Evolutionary conservation across 2,113 vertebrate species (phyloP).

Genomic region (Montifringilla adamsi): DNA sequence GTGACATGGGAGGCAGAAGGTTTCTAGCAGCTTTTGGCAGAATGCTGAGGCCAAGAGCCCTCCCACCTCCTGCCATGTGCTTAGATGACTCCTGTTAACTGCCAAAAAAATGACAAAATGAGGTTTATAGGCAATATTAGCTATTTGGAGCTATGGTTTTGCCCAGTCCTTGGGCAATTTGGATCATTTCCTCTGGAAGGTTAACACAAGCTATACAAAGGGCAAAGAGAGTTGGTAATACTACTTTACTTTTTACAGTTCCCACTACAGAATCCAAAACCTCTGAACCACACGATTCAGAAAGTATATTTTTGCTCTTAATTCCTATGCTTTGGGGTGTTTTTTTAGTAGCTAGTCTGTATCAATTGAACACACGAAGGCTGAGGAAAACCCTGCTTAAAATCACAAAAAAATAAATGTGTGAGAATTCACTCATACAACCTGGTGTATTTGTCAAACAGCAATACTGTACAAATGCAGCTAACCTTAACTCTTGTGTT

Average conservation of each 20-base stretch:
- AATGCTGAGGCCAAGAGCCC: neutral
- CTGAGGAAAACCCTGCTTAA: neutral
- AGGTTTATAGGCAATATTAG: neutral
- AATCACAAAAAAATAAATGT: neutral
- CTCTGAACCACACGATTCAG: neutral
- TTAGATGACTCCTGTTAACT: neutral
- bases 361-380: neutral
- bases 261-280: neutral
- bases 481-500: neutral
- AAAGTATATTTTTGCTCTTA: neutral
- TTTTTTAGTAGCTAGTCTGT: neutral
- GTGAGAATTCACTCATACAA: neutral
- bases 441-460: neutral
- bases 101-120: conserved; percentile 39
- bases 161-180: neutral
- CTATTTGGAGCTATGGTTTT: neutral
- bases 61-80: neutral
- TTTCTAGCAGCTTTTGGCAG: neutral
- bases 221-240: neutral
- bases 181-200: neutral
- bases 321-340: neutral
- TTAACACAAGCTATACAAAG: neutral
- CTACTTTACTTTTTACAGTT: neutral
- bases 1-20: neutral
- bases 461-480: neutral